phyloP scores from a whole-genome alignment of 2,113 vertebrate genomes.

The Oncorhynchus kisutch region DNA sequence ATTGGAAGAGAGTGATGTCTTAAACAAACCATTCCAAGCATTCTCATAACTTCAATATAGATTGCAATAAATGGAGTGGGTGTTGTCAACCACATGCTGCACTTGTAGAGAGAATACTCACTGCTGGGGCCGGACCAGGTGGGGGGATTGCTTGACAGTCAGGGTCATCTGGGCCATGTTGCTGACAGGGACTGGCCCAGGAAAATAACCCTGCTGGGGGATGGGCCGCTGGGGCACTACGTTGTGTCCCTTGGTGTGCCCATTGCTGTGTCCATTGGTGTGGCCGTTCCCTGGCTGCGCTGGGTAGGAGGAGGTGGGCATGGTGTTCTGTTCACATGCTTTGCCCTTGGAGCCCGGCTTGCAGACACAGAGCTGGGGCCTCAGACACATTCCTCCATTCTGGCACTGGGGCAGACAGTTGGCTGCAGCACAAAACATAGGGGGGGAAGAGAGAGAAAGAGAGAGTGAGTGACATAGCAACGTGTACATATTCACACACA shows the following conservation, averaged over 20 bases:
- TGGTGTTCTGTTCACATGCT: constrained; percentile 80
- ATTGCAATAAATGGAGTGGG: background rate
- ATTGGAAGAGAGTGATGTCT: background rate
- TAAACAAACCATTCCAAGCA: constrained; percentile 1
- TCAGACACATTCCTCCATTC: constrained; percentile 95
- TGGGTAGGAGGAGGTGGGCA: constrained; percentile 71
- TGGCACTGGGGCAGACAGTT: constrained; percentile 91
- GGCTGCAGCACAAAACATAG: constrained; percentile 74
- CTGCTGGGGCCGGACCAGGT: constrained; percentile 81
- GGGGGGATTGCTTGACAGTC: constrained; percentile 84
- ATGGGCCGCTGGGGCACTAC: constrained; percentile 77
- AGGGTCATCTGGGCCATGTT: constrained; percentile 86
- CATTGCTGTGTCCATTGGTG: too few relatives aligned
- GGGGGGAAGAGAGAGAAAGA: constrained; percentile 26
- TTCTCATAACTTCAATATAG: constrained; percentile 1
- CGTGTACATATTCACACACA: background rate
- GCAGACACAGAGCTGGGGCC: constrained; percentile 93
- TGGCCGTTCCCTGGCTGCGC: constrained; percentile 62
- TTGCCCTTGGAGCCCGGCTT: constrained; percentile 90
- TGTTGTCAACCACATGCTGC: background rate
- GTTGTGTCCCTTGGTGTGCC: constrained; percentile 54
- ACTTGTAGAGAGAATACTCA: constrained; percentile 75
- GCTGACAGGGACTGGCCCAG: constrained; percentile 48
- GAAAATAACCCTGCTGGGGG: constrained; percentile 62
- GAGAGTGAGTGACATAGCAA: constrained; percentile 11